phyloP scores from a whole-genome alignment of 2,113 vertebrate species.

The human region DNA sequence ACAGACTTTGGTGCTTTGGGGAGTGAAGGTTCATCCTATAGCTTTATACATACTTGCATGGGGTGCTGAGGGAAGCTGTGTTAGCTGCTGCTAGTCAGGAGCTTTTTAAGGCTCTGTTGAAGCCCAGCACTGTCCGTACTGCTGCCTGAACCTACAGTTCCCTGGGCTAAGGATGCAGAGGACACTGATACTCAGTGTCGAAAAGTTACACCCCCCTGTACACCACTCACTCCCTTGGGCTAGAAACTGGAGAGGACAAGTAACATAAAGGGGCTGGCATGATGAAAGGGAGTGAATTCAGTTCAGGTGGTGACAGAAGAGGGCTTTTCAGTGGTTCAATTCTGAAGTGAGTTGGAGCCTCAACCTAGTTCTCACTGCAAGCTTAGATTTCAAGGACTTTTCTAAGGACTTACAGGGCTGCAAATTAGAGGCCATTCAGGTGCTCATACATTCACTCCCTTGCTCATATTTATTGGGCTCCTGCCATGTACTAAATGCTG shows the following conservation, averaged over 20 bases:
- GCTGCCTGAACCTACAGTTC: neutral
- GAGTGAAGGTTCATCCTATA: neutral
- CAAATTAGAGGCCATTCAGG: neutral
- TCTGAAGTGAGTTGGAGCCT: neutral
- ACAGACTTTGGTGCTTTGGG: neutral
- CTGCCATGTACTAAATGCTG: neutral
- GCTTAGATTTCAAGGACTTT: constrained; percentile 44
- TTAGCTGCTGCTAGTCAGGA: neutral
- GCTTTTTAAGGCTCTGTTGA: neutral
- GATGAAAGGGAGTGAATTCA: neutral
- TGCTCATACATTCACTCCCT: neutral
- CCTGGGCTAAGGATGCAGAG: neutral
- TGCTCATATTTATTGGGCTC: neutral
- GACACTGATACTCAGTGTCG: neutral
- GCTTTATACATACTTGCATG: neutral
- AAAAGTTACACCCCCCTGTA: neutral
- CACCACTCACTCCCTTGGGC: rapidly evolving
- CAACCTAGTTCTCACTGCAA: neutral
- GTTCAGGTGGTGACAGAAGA: neutral
- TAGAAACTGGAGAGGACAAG: neutral
- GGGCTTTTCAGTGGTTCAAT: neutral
- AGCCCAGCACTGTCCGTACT: neutral
- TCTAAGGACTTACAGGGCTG: neutral
- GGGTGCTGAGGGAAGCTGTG: neutral
- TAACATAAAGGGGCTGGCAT: neutral